phyloP scores from a whole-genome alignment of 1,140 invertebrate genomes.

The Cyrtorhinus lividipennis region DNA sequence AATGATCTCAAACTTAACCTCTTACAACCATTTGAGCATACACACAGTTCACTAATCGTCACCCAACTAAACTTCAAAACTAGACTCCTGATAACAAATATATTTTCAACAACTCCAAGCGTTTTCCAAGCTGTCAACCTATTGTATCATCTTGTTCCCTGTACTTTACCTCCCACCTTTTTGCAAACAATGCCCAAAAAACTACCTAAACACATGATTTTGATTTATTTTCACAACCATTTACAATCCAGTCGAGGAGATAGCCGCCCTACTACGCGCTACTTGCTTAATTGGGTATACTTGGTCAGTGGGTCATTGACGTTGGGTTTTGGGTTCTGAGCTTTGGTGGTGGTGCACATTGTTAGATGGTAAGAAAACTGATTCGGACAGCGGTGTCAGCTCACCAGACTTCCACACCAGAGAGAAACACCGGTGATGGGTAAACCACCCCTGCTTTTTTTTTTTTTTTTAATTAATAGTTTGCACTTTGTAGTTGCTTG shows the following conservation, averaged over 20 bases:
- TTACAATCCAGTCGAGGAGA: background rate
- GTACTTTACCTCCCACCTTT: too few species aligned
- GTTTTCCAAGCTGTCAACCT: too few species aligned
- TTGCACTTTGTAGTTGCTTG: background rate
- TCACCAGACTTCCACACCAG: slow-evolving; percentile 16
- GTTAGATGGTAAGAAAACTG: slow-evolving; percentile 19
- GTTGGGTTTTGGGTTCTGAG: slow-evolving; percentile 11
- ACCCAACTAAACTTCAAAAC: too few species aligned
- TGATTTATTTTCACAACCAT: background rate
- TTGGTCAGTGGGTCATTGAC: background rate
- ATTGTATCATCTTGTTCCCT: too few species aligned
- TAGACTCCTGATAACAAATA: too few species aligned
- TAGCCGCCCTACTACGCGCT: background rate
- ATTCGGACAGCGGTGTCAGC: slow-evolving; percentile 15
- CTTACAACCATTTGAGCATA: too few species aligned
- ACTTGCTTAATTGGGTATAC: background rate
- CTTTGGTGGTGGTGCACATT: slow-evolving; percentile 19
- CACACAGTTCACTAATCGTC: too few species aligned
- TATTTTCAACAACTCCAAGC: too few species aligned
- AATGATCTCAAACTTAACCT: too few species aligned
- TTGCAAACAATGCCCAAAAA: too few species aligned
- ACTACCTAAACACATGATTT: too few species aligned
- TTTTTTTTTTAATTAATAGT: background rate
- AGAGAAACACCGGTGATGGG: slow-evolving; percentile 19
- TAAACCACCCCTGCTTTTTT: background rate